Evolutionary conservation across 1,140 invertebrate species (phyloP).

Genomic region (Rhopalosiphum padi): DNA sequence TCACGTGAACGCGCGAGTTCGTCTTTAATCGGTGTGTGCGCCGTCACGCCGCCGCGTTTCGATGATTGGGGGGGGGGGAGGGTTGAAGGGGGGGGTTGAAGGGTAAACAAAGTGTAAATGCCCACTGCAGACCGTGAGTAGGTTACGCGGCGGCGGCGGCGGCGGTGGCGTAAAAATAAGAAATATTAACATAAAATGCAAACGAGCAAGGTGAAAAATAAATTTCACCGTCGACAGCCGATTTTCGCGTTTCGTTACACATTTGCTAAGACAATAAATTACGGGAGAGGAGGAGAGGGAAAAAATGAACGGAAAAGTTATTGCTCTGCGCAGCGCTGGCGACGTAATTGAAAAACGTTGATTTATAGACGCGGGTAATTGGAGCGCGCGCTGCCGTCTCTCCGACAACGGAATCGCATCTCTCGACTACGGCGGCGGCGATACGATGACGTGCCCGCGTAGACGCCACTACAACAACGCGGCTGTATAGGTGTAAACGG

Average conservation of each 20-base stretch:
- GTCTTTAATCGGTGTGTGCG: background rate
- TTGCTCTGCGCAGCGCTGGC: background rate
- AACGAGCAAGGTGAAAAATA: background rate
- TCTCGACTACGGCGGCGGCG: background rate
- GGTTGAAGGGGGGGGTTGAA: background rate
- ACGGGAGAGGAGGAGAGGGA: background rate
- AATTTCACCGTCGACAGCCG: constrained; percentile 19
- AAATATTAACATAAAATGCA: constrained; percentile 13
- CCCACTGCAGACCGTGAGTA: background rate
- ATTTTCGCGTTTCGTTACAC: constrained; percentile 11
- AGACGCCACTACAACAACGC: background rate
- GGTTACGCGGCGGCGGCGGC: background rate
- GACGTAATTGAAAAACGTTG: constrained; percentile 39
- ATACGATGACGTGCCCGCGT: background rate
- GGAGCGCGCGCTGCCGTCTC: no score
- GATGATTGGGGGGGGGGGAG: no score
- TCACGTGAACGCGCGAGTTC: background rate
- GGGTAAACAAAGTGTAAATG: background rate
- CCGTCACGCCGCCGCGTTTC: background rate
- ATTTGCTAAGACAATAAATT: constrained; percentile 30
- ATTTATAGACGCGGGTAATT: constrained; percentile 12
- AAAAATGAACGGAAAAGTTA: background rate
- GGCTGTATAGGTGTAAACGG: background rate
- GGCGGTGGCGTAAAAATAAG: background rate
- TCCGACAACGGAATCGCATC: no score